These are phyloP conservation scores for Triplophysa tibetana DNA, from an alignment of 2,113 vertebrate genomes.

Conservation along the genomic window DNA sequence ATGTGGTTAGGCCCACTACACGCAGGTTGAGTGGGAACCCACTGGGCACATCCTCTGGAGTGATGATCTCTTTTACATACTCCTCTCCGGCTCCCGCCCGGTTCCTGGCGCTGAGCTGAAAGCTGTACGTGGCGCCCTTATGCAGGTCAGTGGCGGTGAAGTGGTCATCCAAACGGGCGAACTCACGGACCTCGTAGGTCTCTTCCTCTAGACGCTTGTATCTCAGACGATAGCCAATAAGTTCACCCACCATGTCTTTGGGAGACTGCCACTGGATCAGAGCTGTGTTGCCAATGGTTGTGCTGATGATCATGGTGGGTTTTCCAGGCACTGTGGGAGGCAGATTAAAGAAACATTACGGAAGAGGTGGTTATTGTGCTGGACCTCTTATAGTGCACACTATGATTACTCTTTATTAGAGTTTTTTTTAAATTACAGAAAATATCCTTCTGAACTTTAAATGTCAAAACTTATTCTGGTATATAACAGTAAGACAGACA, in stretches of 20 bases:
- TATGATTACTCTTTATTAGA: neutral
- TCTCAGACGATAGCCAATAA: conserved; percentile 88
- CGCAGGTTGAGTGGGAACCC: conserved; percentile 90
- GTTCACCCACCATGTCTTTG: conserved; percentile 89
- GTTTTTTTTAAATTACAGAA: neutral
- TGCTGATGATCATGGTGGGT: conserved; percentile 96
- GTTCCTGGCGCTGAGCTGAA: conserved; percentile 88
- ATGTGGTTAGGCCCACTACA: conserved; percentile 86
- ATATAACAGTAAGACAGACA: neutral
- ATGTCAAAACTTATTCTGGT: neutral
- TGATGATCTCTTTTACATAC: conserved; percentile 88
- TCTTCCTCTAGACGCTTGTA: conserved; percentile 87
- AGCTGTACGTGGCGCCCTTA: conserved; percentile 90
- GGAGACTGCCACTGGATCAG: conserved; percentile 97
- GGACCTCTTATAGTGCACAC: neutral
- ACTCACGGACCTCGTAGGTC: conserved; percentile 81
- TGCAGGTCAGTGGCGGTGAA: conserved; percentile 88
- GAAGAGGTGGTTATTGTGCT: neutral
- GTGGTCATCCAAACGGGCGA: conserved; percentile 86
- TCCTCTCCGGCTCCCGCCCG: conserved; percentile 88
- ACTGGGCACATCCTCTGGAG: conserved; percentile 83
- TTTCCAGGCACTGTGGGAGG: conserved; percentile 83
- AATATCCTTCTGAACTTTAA: neutral
- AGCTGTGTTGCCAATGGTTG: conserved; percentile 91
- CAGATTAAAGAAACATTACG: neutral